phyloP scores from a whole-genome alignment of 2,888 invertebrate species.

The Heliconius sara region DNA sequence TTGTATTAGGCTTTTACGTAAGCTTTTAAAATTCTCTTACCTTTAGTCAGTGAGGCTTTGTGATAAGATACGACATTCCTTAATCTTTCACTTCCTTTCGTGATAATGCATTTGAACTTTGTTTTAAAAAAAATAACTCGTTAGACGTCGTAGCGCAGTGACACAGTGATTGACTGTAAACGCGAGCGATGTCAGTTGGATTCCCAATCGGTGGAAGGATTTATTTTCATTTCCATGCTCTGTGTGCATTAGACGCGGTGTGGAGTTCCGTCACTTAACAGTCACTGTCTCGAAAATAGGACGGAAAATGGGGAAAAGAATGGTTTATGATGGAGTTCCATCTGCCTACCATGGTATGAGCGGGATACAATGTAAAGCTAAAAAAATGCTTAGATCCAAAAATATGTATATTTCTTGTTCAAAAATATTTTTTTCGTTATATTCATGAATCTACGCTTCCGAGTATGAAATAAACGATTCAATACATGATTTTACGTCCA shows the following conservation, averaged over 20 bases:
- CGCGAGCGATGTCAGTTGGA: not conserved
- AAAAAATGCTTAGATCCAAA: too few species aligned
- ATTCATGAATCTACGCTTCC: too few species aligned
- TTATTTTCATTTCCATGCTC: not conserved
- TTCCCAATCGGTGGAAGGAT: not conserved
- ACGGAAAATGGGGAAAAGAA: not conserved
- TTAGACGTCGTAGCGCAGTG: not conserved
- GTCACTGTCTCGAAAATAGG: not conserved
- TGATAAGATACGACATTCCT: constrained; percentile 22
- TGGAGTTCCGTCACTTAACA: too few species aligned
- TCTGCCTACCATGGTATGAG: too few species aligned
- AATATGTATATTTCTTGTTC: too few species aligned
- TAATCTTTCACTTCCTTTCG: constrained; percentile 26
- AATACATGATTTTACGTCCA: too few species aligned
- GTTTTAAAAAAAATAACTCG: not conserved
- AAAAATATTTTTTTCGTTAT: too few species aligned
- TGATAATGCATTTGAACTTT: constrained; percentile 12
- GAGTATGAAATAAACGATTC: too few species aligned
- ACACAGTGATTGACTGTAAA: not conserved
- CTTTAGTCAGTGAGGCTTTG: not conserved
- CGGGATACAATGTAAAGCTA: too few species aligned
- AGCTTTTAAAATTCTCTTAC: not conserved
- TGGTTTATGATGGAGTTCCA: not conserved
- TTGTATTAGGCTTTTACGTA: not conserved
- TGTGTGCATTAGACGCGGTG: too few species aligned